Evolutionary conservation across 2,113 vertebrate genomes (phyloP).

Genomic region (Cololabis saira): DNA sequence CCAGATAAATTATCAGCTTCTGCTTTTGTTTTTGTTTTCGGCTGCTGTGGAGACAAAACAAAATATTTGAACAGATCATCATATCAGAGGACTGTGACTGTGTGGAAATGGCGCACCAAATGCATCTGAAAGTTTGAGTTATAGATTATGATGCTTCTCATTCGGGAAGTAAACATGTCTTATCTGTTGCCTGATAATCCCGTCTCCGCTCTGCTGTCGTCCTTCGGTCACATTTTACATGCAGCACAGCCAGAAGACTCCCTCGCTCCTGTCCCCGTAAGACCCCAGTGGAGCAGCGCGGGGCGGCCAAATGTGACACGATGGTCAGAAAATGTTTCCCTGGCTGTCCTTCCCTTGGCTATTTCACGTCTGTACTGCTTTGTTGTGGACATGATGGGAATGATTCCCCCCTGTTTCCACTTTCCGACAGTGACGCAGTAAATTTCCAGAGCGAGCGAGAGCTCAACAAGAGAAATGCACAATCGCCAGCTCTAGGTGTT

Average conservation of each 20-base stretch:
- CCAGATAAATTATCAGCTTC: conserved; percentile 5
- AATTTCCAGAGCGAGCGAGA: conserved; percentile 28
- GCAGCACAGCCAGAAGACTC: not conserved
- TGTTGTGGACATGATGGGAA: conserved; percentile 54
- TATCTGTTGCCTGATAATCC: conserved; percentile 25
- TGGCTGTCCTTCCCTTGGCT: not conserved
- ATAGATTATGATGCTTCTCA: not conserved
- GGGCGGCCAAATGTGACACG: conserved; percentile 12
- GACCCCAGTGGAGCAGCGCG: not conserved
- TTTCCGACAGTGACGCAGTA: conserved; percentile 26
- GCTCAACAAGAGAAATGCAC: conserved; percentile 30
- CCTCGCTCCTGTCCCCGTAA: not conserved
- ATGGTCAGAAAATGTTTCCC: conserved; percentile 35
- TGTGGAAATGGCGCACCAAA: not conserved
- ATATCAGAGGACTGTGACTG: not conserved
- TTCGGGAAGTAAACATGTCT: not conserved
- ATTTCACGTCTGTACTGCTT: conserved; percentile 18
- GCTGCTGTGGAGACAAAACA: conserved; percentile 1
- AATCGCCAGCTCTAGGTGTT: conserved; percentile 2
- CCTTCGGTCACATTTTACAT: not conserved
- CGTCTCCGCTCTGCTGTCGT: not conserved
- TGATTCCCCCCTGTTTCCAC: conserved; percentile 20
- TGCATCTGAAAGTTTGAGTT: not conserved
- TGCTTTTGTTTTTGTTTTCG: not conserved
- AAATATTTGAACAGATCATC: not conserved